Evolutionary conservation across 2,888 invertebrate species (phyloP).

Genomic region (Chymomyza amoena): DNA sequence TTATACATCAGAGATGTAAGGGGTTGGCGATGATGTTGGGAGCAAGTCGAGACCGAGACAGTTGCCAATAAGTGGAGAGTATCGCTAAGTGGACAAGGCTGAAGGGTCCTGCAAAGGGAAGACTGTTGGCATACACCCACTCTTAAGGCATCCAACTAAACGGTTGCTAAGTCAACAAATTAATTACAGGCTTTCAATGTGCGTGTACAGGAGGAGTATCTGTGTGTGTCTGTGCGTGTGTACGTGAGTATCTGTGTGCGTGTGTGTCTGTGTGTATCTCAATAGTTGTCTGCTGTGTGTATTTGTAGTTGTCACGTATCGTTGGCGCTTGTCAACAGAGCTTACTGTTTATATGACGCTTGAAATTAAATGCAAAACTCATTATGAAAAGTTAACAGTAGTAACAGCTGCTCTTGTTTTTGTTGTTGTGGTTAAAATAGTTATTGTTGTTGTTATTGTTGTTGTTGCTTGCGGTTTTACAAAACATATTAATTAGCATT

Average conservation of each 20-base stretch:
- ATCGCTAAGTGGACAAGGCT: too few species aligned
- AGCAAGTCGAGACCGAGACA: too few species aligned
- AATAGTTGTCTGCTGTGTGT: conserved; percentile 2
- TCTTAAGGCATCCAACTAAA: neutral
- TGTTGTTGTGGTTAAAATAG: conserved; percentile 9
- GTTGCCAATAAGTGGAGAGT: too few species aligned
- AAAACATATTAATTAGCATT: conserved; percentile 72
- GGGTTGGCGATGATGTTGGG: too few species aligned
- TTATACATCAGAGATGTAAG: too few species aligned
- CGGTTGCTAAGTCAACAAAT: conserved; percentile 69
- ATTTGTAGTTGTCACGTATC: neutral
- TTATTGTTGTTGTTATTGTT: conserved; percentile 13
- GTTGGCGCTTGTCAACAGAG: conserved; percentile 63
- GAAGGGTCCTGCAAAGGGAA: too few species aligned
- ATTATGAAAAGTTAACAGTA: conserved; percentile 66
- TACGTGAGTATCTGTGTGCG: neutral
- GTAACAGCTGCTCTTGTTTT: conserved; percentile 42
- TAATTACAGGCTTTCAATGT: conserved; percentile 50
- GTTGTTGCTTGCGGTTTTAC: conserved; percentile 58
- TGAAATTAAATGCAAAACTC: conserved; percentile 70
- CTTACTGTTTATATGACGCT: conserved; percentile 50
- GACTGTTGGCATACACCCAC: neutral
- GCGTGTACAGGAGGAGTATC: neutral
- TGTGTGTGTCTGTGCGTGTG: neutral
- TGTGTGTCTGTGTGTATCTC: neutral